Conservation (phyloP, 2,797 vertebrate genomes). For the Cuniculus paca region DNA sequence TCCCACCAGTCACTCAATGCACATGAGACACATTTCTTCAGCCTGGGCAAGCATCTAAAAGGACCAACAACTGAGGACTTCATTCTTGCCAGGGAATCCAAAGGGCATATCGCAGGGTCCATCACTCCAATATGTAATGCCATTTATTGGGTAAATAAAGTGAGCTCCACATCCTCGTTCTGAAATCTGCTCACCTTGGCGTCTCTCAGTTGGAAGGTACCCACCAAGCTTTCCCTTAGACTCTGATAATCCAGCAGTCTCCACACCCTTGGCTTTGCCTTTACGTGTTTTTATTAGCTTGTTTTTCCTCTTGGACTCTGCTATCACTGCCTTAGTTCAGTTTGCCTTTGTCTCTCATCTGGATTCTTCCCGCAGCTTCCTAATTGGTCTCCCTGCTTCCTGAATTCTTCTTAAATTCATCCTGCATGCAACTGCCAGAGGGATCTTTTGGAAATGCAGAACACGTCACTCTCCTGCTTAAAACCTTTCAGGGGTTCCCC, state of each 20-base stretch:
- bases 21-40: background rate
- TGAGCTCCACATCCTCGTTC: background rate
- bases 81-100: background rate
- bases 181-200: background rate
- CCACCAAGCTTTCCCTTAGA: background rate
- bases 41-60: too few species aligned
- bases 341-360: background rate
- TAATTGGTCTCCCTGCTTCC: constrained; percentile 9
- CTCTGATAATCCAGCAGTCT: background rate
- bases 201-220: background rate
- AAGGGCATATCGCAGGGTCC: background rate
- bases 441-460: background rate
- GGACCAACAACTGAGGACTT: fast-evolving
- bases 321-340: background rate
- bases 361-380: background rate
- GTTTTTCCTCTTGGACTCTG: background rate
- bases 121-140: background rate
- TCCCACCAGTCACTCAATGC: background rate
- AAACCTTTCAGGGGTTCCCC: background rate
- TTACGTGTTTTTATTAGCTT: background rate
- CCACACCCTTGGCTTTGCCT: background rate
- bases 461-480: background rate
- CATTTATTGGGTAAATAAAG: background rate
- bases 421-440: background rate
- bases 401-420: background rate